Conservation (phyloP, 2,888 invertebrate species). For the Apamea anceps region DNA sequence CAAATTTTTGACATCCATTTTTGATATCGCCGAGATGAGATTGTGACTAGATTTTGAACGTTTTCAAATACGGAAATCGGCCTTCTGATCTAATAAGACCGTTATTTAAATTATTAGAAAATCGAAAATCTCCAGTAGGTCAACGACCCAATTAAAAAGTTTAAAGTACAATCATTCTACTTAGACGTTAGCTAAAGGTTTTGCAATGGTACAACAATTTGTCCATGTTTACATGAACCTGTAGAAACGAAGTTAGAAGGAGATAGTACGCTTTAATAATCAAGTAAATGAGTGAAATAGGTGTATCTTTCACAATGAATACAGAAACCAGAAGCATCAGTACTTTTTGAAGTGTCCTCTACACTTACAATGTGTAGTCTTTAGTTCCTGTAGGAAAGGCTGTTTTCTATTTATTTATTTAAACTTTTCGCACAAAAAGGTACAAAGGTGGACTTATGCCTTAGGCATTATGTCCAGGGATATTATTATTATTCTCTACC, state of each 20-base stretch:
- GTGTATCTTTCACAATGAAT: neutral
- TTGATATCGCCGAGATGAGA: too few relatives aligned
- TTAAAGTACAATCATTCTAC: neutral
- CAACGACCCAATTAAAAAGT: neutral
- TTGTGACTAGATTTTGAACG: neutral
- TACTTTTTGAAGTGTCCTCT: too few relatives aligned
- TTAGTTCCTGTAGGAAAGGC: too few relatives aligned
- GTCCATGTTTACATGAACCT: neutral
- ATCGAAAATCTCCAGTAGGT: neutral
- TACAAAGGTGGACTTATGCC: too few relatives aligned
- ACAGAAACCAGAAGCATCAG: too few relatives aligned
- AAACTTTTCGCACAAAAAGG: too few relatives aligned
- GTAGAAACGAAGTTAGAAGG: constrained; percentile 18
- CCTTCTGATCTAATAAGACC: neutral
- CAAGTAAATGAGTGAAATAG: constrained; percentile 30
- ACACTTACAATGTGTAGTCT: too few relatives aligned
- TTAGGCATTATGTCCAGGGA: too few relatives aligned
- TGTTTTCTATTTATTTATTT: neutral
- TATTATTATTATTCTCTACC: too few relatives aligned
- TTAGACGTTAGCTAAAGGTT: neutral
- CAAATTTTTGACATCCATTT: neutral
- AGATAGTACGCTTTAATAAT: constrained; percentile 31
- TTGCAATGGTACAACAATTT: neutral
- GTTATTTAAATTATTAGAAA: neutral
- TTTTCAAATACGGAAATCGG: too few relatives aligned